A percentile compares a stretch with the other conserved stretches of the same genome.
Conservation (phyloP, 1,140 invertebrate species). For the Orussus abietinus region DNA sequence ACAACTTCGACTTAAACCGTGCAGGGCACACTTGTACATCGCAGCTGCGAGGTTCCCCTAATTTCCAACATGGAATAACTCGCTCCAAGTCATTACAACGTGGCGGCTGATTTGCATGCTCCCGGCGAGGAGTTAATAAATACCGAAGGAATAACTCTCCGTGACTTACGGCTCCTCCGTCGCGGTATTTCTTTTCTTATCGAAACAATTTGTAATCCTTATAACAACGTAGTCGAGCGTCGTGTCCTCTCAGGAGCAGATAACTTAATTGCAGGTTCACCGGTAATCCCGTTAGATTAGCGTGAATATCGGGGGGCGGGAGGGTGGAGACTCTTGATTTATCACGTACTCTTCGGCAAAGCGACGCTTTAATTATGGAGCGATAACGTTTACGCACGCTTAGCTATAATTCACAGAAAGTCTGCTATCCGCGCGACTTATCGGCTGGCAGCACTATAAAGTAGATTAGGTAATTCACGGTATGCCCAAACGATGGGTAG, state of each 20-base stretch:
- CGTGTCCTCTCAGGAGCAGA: constrained; percentile 31
- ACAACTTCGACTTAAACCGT: too few species aligned
- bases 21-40: too few species aligned
- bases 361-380: constrained; percentile 34
- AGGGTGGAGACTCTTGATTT: constrained; percentile 22
- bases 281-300: constrained; percentile 2
- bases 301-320: constrained; percentile 14
- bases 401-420: constrained; percentile 31
- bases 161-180: too few species aligned
- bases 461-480: constrained; percentile 32
- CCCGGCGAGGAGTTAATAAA: too few species aligned
- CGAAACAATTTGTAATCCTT: constrained; percentile 35
- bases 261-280: constrained; percentile 35
- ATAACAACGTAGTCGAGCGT: too few species aligned
- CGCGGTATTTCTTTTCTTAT: constrained; percentile 22
- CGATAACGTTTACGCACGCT: constrained; percentile 40
- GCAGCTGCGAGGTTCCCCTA: too few species aligned
- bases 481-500: constrained; percentile 10
- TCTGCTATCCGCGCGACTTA: constrained; percentile 23
- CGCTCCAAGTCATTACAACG: too few species aligned
- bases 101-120: too few species aligned
- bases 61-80: too few species aligned
- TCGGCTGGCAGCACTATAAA: constrained; percentile 24
- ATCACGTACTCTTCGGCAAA: constrained; percentile 25
- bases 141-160: too few species aligned